phyloP scores from a whole-genome alignment of 2,888 invertebrate genomes.

The Troglohyphantes excavatus region DNA sequence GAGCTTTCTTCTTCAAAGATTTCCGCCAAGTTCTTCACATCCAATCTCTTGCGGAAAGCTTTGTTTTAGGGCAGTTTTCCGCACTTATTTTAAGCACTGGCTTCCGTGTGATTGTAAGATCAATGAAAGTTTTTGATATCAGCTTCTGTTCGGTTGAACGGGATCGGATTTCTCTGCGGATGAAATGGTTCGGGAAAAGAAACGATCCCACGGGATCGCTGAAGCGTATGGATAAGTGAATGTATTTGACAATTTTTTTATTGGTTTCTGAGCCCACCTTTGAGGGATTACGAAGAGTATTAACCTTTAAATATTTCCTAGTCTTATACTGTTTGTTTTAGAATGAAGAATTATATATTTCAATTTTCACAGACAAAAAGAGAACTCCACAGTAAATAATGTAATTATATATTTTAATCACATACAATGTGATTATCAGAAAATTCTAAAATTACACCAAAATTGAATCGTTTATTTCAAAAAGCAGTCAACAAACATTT shows the following conservation, averaged over 20 bases:
- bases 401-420: too few species aligned
- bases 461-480: too few species aligned
- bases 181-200: background rate
- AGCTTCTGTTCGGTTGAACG: background rate
- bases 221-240: background rate
- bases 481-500: too few species aligned
- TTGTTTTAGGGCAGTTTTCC: background rate
- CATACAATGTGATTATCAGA: too few species aligned
- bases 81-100: background rate
- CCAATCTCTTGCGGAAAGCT: too few species aligned
- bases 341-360: background rate
- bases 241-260: background rate
- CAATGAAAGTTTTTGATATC: background rate
- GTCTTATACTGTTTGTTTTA: background rate
- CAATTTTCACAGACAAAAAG: background rate
- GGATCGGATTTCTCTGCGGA: background rate
- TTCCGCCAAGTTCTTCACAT: too few species aligned
- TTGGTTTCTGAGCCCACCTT: constrained; percentile 6
- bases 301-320: constrained; percentile 19
- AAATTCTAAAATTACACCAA: too few species aligned
- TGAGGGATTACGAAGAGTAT: constrained; percentile 18
- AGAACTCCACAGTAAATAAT: too few species aligned
- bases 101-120: background rate
- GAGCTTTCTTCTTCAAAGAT: too few species aligned
- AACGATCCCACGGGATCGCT: background rate